Conservation (phyloP, 2,113 vertebrate genomes). For the Ptilorrhoa leucosticta region DNA sequence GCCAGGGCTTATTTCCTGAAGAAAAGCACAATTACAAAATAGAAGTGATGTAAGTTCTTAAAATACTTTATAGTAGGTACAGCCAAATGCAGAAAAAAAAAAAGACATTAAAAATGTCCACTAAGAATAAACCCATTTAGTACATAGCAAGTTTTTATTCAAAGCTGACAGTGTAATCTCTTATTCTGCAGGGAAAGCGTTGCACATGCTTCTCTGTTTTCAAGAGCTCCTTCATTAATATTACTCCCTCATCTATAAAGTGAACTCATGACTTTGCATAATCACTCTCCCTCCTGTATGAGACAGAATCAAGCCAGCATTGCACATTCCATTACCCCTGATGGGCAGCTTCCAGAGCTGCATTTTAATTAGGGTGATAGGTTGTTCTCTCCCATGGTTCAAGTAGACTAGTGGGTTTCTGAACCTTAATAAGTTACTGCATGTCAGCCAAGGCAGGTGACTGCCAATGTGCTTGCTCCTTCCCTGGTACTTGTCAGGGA, state of each 20-base stretch:
- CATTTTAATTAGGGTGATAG: not conserved
- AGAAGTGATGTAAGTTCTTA: not conserved
- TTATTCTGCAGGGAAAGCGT: conserved; percentile 70
- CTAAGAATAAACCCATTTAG: conserved; percentile 72
- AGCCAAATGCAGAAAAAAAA: not conserved
- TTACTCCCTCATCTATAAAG: conserved; percentile 2
- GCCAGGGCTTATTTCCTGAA: not conserved
- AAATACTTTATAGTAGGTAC: not conserved
- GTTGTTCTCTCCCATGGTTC: not conserved
- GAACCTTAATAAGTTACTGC: not conserved
- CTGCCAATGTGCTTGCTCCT: not conserved
- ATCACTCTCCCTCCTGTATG: conserved; percentile 56
- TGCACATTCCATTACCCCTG: not conserved
- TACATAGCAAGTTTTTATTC: conserved; percentile 67
- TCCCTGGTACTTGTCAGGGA: not conserved
- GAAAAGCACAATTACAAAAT: not conserved
- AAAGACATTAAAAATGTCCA: not conserved
- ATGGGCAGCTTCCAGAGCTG: not conserved
- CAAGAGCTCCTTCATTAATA: conserved; percentile 70
- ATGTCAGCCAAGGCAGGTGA: not conserved
- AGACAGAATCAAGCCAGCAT: not conserved
- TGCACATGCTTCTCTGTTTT: conserved; percentile 74
- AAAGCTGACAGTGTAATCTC: conserved; percentile 60
- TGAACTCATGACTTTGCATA: conserved; percentile 81
- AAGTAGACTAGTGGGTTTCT: not conserved